These are phyloP conservation scores for Torymus auratus DNA, from an alignment of 2,888 invertebrate genomes.

Conservation along the genomic window DNA sequence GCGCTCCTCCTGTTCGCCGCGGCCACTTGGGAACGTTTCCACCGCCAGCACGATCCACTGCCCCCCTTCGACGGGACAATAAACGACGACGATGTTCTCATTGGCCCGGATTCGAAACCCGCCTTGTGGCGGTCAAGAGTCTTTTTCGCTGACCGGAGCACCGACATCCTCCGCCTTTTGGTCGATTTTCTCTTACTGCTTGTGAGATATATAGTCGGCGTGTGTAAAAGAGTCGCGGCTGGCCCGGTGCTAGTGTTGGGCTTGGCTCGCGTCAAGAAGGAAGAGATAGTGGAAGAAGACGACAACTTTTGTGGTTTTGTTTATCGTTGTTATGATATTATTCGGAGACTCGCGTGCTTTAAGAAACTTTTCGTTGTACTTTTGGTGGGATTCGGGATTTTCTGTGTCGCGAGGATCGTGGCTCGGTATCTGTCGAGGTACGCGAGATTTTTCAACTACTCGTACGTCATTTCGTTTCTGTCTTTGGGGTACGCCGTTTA, in stretches of 20 bases:
- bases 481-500: constrained; percentile 4
- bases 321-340: neutral
- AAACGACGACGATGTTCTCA: no score
- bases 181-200: neutral
- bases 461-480: neutral
- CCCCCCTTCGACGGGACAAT: no score
- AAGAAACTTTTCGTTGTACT: neutral
- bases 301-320: neutral
- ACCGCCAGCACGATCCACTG: no score
- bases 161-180: neutral
- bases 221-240: no score
- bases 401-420: neutral
- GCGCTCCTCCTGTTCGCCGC: constrained; percentile 24
- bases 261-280: no score
- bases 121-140: no score
- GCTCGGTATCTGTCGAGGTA: neutral
- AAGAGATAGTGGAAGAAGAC: neutral
- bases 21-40: neutral
- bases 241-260: neutral
- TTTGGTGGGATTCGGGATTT: neutral
- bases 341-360: neutral
- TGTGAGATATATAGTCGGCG: neutral
- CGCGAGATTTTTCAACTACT: constrained; percentile 12
- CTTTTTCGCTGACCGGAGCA: no score
- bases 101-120: no score